Conservation (phyloP, 92 coral and sea anemone genomes). For the Epizoanthus ramosus region DNA sequence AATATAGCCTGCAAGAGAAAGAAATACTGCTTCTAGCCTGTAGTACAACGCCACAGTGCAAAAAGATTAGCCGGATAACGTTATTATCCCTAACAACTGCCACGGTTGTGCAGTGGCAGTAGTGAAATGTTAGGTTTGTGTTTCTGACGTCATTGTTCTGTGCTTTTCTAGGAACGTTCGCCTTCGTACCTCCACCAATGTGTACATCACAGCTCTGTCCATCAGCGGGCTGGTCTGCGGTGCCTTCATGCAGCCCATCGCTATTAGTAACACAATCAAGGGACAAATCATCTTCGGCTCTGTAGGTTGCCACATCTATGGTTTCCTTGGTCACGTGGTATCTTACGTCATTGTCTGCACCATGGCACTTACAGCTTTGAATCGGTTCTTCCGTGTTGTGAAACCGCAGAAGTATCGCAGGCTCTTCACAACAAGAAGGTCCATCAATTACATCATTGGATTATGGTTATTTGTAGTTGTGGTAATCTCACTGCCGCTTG, state of each 20-base stretch:
- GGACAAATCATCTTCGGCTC: constrained; percentile 20
- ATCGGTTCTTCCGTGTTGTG: constrained; percentile 38
- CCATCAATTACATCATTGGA: constrained; percentile 12
- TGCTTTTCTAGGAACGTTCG: constrained; percentile 16
- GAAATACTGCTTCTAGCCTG: too few relatives aligned
- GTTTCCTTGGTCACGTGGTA: constrained; percentile 32
- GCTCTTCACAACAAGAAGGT: constrained; percentile 26
- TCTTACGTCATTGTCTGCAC: constrained; percentile 26
- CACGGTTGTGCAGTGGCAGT: too few relatives aligned
- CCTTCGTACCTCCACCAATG: constrained; percentile 36
- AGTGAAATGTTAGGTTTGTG: too few relatives aligned
- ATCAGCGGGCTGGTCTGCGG: constrained; percentile 29
- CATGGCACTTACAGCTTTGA: constrained; percentile 28
- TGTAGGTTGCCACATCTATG: constrained; percentile 15
- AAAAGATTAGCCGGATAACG: too few relatives aligned
- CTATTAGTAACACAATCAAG: constrained; percentile 12
- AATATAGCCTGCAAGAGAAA: too few relatives aligned
- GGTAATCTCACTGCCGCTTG: not conserved
- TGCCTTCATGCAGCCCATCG: constrained; percentile 26
- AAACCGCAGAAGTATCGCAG: constrained; percentile 44
- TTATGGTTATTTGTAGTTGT: constrained; percentile 6
- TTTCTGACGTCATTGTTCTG: too few relatives aligned
- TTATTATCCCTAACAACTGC: too few relatives aligned
- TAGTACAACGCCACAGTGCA: too few relatives aligned
- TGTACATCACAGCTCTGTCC: constrained; percentile 27